Base-by-base conservation (phyloP, 2,888 invertebrate genomes). In the Alloscopus bannaensis region DNA sequence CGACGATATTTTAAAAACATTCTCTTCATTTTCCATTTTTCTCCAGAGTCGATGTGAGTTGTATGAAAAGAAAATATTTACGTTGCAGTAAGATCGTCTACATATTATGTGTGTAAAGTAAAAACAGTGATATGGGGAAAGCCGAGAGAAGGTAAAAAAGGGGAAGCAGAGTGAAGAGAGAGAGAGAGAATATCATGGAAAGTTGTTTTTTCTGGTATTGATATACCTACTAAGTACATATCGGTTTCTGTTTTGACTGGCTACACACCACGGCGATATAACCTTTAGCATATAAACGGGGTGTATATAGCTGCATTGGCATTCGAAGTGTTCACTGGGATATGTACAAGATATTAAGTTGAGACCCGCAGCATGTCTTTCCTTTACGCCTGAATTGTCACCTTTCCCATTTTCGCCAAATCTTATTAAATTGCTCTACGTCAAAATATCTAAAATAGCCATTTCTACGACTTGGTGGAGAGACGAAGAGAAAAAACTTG, bases 401-500 rank as follows among this genome's bases (percentile, higher is more conserved):
- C 86, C 87, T 86, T 87, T 86, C 83, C 86, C 86, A 86, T 86
- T 86, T 86, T 85, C 84, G 78, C 83, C 81, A 86, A 86, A 86
- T 87, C 87, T 86, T 87, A 86, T 86, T 86, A 87, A 87, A 87
- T 87, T 87, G 87, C 86, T 83, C 85, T 84, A 81, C 82, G 84
- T 85, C 86, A 84, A 86, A 86, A 86, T 45, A 71, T 85, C 85
- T 85, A 80, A 86, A 86, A 86, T 86, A 84, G 86, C 85, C 86
- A 86, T 86, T 86, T 85, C 84, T 82, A 82, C 60, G 20, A 59
- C 59, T 71, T 62, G 45, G 47, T 82, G 76, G 83, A 81, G n/a
- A 36, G 60, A 42, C 28, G 64, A 29, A 55, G 20, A 52, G 28
- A 55, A 55, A 57, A 60, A 57, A 4, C 29, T 24, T 31, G 31